A percentile compares a stretch with the other conserved stretches of the same genome.
phyloP scores from a whole-genome alignment of 1,140 invertebrate species.

The Euura lappo region DNA sequence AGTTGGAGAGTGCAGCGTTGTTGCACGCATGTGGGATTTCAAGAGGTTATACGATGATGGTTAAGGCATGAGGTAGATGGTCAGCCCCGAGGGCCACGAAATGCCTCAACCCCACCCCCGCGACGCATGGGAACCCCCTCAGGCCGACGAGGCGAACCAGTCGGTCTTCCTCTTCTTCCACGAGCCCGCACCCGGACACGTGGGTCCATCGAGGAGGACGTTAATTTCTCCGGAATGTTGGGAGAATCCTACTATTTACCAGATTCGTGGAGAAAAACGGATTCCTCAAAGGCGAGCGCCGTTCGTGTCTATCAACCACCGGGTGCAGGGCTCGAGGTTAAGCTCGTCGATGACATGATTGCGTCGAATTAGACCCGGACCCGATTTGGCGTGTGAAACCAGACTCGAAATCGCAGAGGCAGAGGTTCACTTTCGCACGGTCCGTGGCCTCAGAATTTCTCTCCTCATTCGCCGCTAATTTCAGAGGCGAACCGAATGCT shows the following conservation, averaged over 20 bases:
- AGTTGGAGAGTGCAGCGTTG: background rate
- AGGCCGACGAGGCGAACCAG: conserved; percentile 34
- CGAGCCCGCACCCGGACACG: conserved; percentile 18
- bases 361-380: background rate
- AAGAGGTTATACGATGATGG: conserved; percentile 1
- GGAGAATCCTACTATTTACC: background rate
- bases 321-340: no score
- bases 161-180: conserved; percentile 20
- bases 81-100: background rate
- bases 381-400: background rate
- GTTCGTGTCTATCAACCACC: no score
- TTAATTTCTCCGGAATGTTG: conserved; percentile 42
- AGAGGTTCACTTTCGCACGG: background rate
- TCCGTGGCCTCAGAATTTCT: background rate
- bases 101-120: conserved; percentile 33
- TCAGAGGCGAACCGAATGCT: background rate
- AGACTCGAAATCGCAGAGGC: background rate
- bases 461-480: background rate
- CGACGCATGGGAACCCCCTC: conserved; percentile 55
- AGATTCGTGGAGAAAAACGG: background rate
- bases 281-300: background rate
- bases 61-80: background rate
- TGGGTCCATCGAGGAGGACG: conserved; percentile 13
- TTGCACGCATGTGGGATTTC: background rate
- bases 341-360: background rate